Conservation (phyloP, 1,140 invertebrate genomes). For the Lithobius niger region DNA sequence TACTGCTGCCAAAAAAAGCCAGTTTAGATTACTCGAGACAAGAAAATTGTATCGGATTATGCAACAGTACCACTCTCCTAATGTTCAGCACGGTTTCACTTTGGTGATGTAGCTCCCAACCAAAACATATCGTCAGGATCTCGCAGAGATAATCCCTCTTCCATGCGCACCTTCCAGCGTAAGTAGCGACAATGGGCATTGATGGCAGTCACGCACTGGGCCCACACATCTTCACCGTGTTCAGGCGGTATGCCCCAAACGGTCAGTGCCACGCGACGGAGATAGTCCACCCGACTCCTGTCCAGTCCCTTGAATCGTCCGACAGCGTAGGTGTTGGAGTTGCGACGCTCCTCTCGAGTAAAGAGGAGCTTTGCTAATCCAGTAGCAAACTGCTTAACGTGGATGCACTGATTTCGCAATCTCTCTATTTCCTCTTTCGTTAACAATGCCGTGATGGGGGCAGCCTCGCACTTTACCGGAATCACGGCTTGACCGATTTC, state of each 20-base stretch:
- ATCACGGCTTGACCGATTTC: no score
- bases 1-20: no score
- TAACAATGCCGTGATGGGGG: not conserved
- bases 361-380: not conserved
- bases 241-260: not conserved
- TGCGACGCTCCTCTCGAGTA: not conserved
- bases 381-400: not conserved
- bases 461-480: not conserved
- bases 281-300: not conserved
- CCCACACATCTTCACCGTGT: not conserved
- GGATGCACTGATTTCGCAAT: not conserved
- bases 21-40: no score
- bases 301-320: not conserved
- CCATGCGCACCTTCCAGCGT: not conserved
- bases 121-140: no score
- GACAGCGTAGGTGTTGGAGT: not conserved
- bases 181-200: slow-evolving; percentile 7
- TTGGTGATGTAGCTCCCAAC: no score
- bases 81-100: no score
- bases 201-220: not conserved
- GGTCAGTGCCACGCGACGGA: not conserved
- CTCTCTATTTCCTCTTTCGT: not conserved
- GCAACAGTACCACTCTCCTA: no score
- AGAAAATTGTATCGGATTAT: no score
- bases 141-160: not conserved